A percentile compares a stretch with the other conserved stretches of the same genome.
phyloP scores from a whole-genome alignment of 2,113 vertebrate species.

The Urocolius indicus region DNA sequence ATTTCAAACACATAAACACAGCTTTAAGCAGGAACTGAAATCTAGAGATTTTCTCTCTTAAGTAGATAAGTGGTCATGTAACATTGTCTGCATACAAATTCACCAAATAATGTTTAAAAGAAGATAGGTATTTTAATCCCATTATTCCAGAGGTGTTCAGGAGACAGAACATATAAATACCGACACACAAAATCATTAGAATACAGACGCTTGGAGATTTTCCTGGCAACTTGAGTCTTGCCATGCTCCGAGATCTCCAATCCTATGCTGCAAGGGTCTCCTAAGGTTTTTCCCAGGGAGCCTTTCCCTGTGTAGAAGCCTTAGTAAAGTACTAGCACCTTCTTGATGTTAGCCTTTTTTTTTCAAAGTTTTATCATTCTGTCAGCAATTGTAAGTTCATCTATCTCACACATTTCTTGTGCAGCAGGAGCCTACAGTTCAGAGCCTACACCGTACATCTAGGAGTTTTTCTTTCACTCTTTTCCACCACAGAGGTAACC shows the following conservation, averaged over 20 bases:
- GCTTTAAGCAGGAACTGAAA: not conserved
- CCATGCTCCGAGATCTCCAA: not conserved
- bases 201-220: not conserved
- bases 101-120: not conserved
- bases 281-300: not conserved
- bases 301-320: not conserved
- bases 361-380: not conserved
- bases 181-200: not conserved
- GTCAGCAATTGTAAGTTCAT: not conserved
- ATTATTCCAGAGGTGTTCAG: not conserved
- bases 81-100: not conserved
- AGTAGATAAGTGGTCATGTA: not conserved
- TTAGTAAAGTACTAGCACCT: not conserved
- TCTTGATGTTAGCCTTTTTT: not conserved
- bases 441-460: not conserved
- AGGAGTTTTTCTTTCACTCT: not conserved
- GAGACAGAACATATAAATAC: accelerated
- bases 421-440: not conserved
- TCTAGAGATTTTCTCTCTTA: not conserved
- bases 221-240: not conserved
- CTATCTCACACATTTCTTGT: not conserved
- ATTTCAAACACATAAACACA: not conserved
- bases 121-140: not conserved
- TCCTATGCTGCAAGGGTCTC: not conserved
- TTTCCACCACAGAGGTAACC: not conserved